phyloP scores from a whole-genome alignment of 1,140 invertebrate species.

The Nebria ingens region DNA sequence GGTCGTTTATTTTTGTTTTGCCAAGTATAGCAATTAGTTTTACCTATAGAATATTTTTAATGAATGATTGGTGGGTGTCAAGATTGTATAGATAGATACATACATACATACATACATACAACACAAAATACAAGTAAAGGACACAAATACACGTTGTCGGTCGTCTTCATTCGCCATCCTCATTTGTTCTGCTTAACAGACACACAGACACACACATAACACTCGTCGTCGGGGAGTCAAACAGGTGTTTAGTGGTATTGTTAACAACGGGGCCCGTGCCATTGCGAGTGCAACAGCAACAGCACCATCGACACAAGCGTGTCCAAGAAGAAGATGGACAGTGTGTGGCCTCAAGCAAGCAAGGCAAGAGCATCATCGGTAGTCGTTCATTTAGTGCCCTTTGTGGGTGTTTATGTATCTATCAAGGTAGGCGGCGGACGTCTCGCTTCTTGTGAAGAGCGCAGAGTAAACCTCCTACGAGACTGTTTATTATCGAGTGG shows the following conservation, averaged over 20 bases:
- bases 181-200: not conserved
- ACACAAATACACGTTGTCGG: too few species aligned
- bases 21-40: too few species aligned
- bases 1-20: too few species aligned
- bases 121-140: too few species aligned
- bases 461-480: not conserved
- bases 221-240: not conserved
- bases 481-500: too few species aligned
- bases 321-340: too few species aligned
- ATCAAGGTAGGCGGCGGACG: constrained; percentile 11
- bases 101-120: too few species aligned
- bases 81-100: too few species aligned
- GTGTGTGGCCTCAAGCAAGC: not conserved
- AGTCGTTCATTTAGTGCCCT: not conserved
- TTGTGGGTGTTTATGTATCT: constrained; percentile 11
- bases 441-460: not conserved
- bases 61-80: too few species aligned
- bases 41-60: too few species aligned
- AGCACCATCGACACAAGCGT: not conserved
- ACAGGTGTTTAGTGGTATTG: not conserved
- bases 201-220: not conserved
- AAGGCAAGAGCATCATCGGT: not conserved
- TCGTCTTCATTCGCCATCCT: not conserved
- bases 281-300: not conserved
- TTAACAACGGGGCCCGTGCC: not conserved